A percentile compares a stretch with the other conserved stretches of the same genome.
phyloP scores from a whole-genome alignment of 2,113 vertebrate species.

The Tiliqua scincoides region DNA sequence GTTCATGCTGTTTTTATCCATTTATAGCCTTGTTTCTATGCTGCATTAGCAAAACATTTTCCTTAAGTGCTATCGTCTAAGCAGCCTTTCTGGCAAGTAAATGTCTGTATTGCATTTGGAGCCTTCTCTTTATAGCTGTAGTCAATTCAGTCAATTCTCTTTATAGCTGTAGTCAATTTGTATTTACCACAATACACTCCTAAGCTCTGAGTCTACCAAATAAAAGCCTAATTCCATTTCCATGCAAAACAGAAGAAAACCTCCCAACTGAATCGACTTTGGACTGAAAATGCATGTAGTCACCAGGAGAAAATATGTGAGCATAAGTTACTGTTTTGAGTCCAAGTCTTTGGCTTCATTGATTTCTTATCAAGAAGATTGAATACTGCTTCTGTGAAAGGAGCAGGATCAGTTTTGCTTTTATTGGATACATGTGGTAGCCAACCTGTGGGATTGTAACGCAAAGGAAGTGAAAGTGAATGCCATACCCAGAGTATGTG shows the following conservation, averaged over 20 bases:
- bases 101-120: background rate
- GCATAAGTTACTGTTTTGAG: background rate
- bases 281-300: background rate
- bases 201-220: background rate
- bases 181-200: conserved; percentile 1
- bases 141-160: background rate
- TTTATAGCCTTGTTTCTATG: background rate
- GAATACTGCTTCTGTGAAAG: background rate
- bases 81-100: background rate
- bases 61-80: conserved; percentile 24
- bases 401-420: background rate
- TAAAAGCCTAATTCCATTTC: background rate
- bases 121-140: background rate
- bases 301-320: background rate
- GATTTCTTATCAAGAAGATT: too few species aligned
- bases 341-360: background rate
- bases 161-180: conserved; percentile 1
- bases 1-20: conserved; percentile 29
- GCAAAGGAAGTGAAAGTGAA: background rate
- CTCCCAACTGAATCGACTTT: background rate
- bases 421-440: background rate
- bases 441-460: background rate
- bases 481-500: background rate
- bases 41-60: background rate
- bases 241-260: background rate